These are phyloP conservation scores for Athalia circularis DNA, from an alignment of 2,888 invertebrate species.

Conservation along the genomic window DNA sequence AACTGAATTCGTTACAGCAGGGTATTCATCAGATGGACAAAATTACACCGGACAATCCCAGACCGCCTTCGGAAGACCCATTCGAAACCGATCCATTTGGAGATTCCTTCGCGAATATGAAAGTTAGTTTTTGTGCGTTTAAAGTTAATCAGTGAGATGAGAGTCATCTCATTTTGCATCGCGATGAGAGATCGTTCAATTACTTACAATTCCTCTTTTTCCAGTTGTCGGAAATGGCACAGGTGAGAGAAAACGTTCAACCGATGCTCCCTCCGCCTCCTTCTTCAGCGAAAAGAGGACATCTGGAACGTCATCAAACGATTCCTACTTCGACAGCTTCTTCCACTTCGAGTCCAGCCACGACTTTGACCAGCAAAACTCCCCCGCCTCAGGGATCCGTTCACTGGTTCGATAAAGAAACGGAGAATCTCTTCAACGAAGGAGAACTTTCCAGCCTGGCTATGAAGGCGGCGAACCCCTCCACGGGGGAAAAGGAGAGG, in stretches of 20 bases:
- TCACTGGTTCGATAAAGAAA: slow-evolving; percentile 75
- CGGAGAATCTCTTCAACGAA: slow-evolving; percentile 74
- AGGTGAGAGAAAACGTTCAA: slow-evolving; percentile 68
- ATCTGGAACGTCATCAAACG: slow-evolving; percentile 69
- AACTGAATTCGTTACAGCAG: slow-evolving; percentile 88
- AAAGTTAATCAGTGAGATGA: neutral
- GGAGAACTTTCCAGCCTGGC: slow-evolving; percentile 65
- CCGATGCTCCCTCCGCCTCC: slow-evolving; percentile 71
- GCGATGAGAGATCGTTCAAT: neutral
- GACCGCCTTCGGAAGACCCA: slow-evolving; percentile 77
- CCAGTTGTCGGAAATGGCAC: slow-evolving; percentile 39
- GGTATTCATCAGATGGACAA: slow-evolving; percentile 93
- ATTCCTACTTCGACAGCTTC: slow-evolving; percentile 64
- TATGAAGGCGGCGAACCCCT: slow-evolving; percentile 60
- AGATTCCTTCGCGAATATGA: slow-evolving; percentile 81
- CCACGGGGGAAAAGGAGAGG: slow-evolving; percentile 63
- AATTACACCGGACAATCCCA: slow-evolving; percentile 84
- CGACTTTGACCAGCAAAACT: slow-evolving; percentile 64
- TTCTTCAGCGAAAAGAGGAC: slow-evolving; percentile 67
- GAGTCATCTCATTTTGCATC: neutral
- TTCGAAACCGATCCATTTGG: slow-evolving; percentile 82
- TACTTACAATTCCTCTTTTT: neutral
- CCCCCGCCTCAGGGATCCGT: slow-evolving; percentile 65
- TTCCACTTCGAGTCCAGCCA: slow-evolving; percentile 66
- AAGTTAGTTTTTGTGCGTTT: slow-evolving; percentile 56